Percentiles rank a stretch among this genome's conserved stretches.
These are phyloP conservation scores for Hippocampus mohnikei DNA, from an alignment of 2,113 vertebrate species.

Conservation along the genomic window DNA sequence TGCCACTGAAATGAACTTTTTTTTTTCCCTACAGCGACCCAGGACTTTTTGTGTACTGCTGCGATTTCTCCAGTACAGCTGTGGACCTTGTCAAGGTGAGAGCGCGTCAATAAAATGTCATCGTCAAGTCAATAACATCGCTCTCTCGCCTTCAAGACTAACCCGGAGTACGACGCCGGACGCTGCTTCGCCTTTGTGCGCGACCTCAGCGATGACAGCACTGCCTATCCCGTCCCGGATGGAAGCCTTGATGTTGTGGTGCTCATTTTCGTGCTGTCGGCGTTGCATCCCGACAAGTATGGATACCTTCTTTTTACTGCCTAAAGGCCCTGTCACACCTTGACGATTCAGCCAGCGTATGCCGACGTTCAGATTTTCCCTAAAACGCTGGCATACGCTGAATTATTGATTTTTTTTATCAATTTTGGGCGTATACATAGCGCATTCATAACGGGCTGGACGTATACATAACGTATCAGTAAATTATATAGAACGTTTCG, in stretches of 20 bases:
- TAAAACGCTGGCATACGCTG: too few species aligned
- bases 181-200: slow-evolving; percentile 93
- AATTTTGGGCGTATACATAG: too few species aligned
- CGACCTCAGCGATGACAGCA: slow-evolving; percentile 80
- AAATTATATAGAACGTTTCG: too few species aligned
- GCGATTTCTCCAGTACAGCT: slow-evolving; percentile 90
- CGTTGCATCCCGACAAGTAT: slow-evolving; percentile 89
- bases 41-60: slow-evolving; percentile 91
- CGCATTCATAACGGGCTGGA: too few species aligned
- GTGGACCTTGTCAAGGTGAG: slow-evolving; percentile 90
- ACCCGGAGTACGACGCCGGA: slow-evolving; percentile 80
- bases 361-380: too few species aligned
- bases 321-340: too few species aligned
- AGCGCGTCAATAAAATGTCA: neutral
- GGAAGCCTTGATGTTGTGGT: slow-evolving; percentile 84
- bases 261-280: slow-evolving; percentile 94
- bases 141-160: slow-evolving; percentile 67
- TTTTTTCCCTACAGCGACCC: slow-evolving; percentile 79
- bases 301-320: slow-evolving; percentile 32
- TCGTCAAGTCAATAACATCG: too few species aligned
- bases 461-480: too few species aligned
- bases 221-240: slow-evolving; percentile 79
- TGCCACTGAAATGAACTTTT: too few species aligned
- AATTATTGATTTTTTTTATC: too few species aligned
- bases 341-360: too few species aligned